Base-by-base conservation (phyloP, 2,113 vertebrate species). In the Chaetops frenatus region DNA sequence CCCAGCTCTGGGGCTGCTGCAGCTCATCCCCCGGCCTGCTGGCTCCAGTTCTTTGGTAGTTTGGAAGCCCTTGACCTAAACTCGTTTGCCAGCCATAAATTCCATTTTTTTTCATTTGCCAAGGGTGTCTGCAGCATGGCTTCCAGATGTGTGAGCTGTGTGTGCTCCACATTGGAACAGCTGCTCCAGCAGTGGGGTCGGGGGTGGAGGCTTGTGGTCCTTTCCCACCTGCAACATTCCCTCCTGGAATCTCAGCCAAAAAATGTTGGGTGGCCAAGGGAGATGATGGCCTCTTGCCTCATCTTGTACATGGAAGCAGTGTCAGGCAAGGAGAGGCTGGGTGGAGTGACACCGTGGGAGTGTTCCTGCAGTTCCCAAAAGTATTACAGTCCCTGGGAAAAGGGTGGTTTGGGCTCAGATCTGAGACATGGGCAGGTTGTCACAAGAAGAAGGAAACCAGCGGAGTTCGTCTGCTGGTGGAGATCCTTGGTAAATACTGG, bases 151-250 rank as follows among this genome's bases (percentile, higher is more conserved):
- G 1, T 0, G 18, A 69, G 60, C 73, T 12, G 9, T 38, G 38
- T 38, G 11, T 1, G 1, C n/a, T 21, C 53, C 3, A 1, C 3
- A 0, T 4, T 35, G n/a, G 58, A 47, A 3, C 45, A 23, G 44
- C 35, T 0, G 0, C n/a, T 44, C 33, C 60, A 47, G 58, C 33
- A 10, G 28, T 3, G 2, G 31, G 19, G 12, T 29, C 15, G 1
- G 25, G 12, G 28, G 0, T 38, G 38, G 42, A 44, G 47, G 25
- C 1, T 20, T 6, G 20, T 28, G 47, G 19, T 64, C 18, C 27
- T 14, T 62, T 35, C 58, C 40, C n/a, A 48, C 51, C 18, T 21
- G 21, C 3, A 15, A 3, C 13, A 1, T 86, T 66, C 53, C 47
- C 44, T 67, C 35, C 23, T 0, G 0, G 65, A 44, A 76, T 69